Conservation (phyloP, 2,888 invertebrate species). For the Luperina nickerlii region DNA sequence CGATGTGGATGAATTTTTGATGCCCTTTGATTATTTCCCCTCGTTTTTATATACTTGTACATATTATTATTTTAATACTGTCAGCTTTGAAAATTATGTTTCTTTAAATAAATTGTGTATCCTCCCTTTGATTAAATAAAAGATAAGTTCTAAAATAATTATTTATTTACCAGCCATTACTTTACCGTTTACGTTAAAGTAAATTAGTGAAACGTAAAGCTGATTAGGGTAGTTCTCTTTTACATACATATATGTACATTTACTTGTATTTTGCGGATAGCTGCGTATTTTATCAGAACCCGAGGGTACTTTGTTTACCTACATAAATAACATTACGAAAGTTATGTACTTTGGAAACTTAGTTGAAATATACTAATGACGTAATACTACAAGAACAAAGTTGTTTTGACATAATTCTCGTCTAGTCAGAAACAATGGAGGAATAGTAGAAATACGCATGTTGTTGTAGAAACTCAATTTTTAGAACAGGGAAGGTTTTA, state of each 20-base stretch:
- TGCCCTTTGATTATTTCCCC: too few species aligned
- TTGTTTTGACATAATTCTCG: constrained; percentile 55
- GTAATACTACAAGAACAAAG: constrained; percentile 54
- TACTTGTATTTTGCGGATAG: constrained; percentile 60
- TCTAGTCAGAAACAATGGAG: constrained; percentile 44
- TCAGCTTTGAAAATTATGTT: neutral
- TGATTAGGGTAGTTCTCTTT: constrained; percentile 54
- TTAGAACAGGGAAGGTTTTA: neutral
- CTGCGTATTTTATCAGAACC: constrained; percentile 61
- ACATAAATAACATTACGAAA: constrained; percentile 66
- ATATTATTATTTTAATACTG: too few species aligned
- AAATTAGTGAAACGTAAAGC: constrained; percentile 47
- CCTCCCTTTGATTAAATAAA: neutral
- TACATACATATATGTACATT: constrained; percentile 38
- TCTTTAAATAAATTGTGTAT: neutral
- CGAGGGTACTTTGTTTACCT: constrained; percentile 59
- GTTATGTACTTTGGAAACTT: constrained; percentile 64
- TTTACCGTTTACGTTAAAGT: constrained; percentile 20
- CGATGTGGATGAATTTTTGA: too few species aligned
- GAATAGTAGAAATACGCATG: neutral
- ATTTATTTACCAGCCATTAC: constrained; percentile 19
- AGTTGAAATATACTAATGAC: constrained; percentile 66
- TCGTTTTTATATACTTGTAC: too few species aligned
- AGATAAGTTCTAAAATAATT: neutral
- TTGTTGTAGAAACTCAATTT: constrained; percentile 10